Evolutionary conservation across 2,888 invertebrate genomes (phyloP).

Genomic region (Keiferia lycopersicella): DNA sequence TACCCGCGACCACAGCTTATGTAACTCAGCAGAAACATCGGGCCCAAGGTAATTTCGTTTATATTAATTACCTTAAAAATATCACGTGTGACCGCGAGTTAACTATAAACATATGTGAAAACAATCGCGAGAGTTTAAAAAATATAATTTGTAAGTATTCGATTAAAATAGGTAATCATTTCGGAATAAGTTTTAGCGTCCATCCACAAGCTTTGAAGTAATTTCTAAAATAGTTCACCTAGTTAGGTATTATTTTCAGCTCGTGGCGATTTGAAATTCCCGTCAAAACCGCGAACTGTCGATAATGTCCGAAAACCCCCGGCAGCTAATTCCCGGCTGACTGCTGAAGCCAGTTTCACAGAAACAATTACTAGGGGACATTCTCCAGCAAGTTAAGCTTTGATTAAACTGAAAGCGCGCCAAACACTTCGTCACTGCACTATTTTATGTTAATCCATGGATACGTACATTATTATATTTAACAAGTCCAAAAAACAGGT

Average conservation of each 20-base stretch:
- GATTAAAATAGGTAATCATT: no score
- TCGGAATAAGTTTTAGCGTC: no score
- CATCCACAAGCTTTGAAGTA: neutral
- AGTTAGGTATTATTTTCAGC: neutral
- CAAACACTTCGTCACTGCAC: slow-evolving; percentile 37
- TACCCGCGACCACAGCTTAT: no score
- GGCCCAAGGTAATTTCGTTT: no score
- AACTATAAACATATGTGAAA: no score
- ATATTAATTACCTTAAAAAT: no score
- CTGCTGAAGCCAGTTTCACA: slow-evolving; percentile 42
- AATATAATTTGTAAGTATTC: no score
- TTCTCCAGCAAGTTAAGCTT: slow-evolving; percentile 55
- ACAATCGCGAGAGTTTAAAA: no score
- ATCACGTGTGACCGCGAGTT: no score
- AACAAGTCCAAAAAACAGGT: no score
- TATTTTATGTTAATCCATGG: neutral
- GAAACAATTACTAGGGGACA: slow-evolving; percentile 58
- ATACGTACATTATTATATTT: no score
- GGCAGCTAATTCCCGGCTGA: slow-evolving; percentile 40
- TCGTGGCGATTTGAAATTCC: neutral
- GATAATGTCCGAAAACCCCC: slow-evolving; percentile 37
- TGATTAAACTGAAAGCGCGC: slow-evolving; percentile 62
- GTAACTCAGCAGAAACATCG: no score
- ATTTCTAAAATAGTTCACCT: neutral
- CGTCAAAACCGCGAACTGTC: slow-evolving; percentile 21